phyloP scores from a whole-genome alignment of 2,888 invertebrate species.

The Heterodera filipjevi region DNA sequence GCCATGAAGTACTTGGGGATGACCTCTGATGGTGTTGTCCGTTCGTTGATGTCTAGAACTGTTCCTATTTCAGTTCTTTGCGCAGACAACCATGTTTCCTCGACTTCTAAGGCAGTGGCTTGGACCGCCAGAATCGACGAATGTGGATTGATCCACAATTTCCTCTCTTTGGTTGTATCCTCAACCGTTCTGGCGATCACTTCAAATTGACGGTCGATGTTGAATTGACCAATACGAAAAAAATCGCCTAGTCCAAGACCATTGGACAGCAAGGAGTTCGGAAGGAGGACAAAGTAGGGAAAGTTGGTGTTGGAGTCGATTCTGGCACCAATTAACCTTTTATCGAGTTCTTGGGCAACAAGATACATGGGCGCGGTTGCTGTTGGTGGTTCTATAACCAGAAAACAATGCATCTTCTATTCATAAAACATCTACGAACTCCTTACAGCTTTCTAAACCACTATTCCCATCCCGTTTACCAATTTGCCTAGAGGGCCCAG shows the following conservation, averaged over 20 bases:
- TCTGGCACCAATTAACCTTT: background rate
- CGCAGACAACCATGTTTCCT: background rate
- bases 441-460: background rate
- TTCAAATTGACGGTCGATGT: background rate
- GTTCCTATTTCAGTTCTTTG: background rate
- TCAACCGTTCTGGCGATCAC: too few relatives aligned
- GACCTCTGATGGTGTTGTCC: background rate
- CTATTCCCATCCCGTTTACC: background rate
- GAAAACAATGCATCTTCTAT: too few relatives aligned
- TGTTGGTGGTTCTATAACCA: background rate
- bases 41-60: background rate
- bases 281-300: background rate
- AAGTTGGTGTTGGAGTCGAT: background rate
- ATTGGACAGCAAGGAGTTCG: background rate
- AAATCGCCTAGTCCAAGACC: background rate
- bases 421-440: background rate
- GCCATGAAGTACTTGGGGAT: background rate
- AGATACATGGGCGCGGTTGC: background rate
- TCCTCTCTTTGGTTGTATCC: background rate
- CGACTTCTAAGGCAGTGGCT: background rate
- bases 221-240: background rate
- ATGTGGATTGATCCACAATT: background rate
- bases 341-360: background rate
- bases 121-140: background rate
- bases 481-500: background rate